phyloP scores from a whole-genome alignment of 1,140 invertebrate genomes.

The Trigoniulus corallinus region DNA sequence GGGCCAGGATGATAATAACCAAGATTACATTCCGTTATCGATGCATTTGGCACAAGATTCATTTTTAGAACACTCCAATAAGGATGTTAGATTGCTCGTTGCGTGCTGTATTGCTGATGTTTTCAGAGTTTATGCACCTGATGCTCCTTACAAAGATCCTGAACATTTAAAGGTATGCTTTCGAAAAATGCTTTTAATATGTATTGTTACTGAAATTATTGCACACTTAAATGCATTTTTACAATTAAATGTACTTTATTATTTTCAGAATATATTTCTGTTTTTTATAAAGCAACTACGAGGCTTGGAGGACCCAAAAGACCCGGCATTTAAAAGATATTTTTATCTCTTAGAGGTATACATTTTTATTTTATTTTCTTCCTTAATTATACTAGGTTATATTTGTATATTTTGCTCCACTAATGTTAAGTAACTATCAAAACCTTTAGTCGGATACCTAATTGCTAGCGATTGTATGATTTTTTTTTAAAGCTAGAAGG shows the following conservation, averaged over 20 bases:
- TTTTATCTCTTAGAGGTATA: constrained; percentile 54
- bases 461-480: no score
- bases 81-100: constrained; percentile 84
- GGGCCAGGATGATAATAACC: constrained; percentile 88
- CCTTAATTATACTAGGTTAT: neutral
- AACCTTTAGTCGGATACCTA: no score
- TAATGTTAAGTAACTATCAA: no score
- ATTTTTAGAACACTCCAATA: constrained; percentile 73
- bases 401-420: no score
- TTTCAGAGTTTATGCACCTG: constrained; percentile 92
- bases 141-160: constrained; percentile 90
- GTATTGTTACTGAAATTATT: neutral
- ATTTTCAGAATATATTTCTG: constrained; percentile 70
- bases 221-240: neutral
- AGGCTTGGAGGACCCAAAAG: constrained; percentile 87
- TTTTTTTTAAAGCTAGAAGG: no score
- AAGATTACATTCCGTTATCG: constrained; percentile 85
- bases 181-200: neutral
- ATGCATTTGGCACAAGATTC: constrained; percentile 81
- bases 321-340: constrained; percentile 93
- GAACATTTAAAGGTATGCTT: constrained; percentile 59
- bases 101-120: constrained; percentile 96
- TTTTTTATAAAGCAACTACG: constrained; percentile 90
- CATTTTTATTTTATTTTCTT: neutral
- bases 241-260: constrained; percentile 15